phyloP scores from a whole-genome alignment of 1,140 invertebrate species.

The Bombus terrestris region DNA sequence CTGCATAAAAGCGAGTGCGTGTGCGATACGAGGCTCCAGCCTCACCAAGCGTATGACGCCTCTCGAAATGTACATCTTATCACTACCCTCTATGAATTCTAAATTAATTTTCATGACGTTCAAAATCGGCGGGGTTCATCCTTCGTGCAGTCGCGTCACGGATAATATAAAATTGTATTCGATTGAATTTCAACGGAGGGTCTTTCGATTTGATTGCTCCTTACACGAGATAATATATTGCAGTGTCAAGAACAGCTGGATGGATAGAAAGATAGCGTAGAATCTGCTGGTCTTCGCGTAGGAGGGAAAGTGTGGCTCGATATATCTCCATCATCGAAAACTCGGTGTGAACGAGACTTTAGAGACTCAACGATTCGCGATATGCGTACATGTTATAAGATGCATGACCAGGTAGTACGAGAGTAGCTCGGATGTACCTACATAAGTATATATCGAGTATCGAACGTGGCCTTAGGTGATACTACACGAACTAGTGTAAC shows the following conservation, averaged over 20 bases:
- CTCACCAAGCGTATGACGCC: slow-evolving; percentile 37
- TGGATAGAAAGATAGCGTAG: not conserved
- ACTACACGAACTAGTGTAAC: slow-evolving; percentile 16
- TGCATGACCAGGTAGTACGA: slow-evolving; percentile 40
- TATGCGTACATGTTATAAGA: slow-evolving; percentile 54
- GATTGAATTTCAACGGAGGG: not conserved
- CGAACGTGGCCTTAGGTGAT: slow-evolving; percentile 59
- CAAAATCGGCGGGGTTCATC: not conserved
- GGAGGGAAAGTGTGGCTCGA: not conserved
- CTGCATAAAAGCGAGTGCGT: slow-evolving; percentile 45
- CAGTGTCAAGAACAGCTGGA: not conserved
- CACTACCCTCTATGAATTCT: not conserved
- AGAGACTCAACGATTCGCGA: slow-evolving; percentile 53
- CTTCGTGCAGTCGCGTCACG: not conserved
- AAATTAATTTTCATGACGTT: slow-evolving; percentile 17
- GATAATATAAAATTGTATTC: not conserved
- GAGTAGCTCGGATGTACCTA: slow-evolving; percentile 59
- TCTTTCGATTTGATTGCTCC: not conserved
- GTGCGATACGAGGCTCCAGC: slow-evolving; percentile 22
- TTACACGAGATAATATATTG: not conserved
- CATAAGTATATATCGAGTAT: slow-evolving; percentile 61
- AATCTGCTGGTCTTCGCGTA: not conserved
- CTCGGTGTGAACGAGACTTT: slow-evolving; percentile 43
- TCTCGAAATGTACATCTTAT: slow-evolving; percentile 41
- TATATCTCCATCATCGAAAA: slow-evolving; percentile 51